Base-by-base conservation (phyloP, 2,888 invertebrate genomes). In the Pimpla rufipes region DNA sequence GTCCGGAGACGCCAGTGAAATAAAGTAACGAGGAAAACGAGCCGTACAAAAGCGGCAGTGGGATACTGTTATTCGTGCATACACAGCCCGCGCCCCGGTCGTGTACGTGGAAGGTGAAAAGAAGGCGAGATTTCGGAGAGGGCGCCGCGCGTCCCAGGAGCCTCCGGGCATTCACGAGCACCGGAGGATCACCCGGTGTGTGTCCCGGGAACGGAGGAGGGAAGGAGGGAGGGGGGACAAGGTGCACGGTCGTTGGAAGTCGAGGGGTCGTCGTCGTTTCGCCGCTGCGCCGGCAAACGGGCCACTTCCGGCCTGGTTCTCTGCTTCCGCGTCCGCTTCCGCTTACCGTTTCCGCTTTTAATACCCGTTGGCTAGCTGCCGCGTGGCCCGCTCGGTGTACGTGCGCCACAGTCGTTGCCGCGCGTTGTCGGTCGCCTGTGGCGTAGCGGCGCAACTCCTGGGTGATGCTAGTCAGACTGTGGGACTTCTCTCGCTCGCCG, bases 331-430 rank as follows among this genome's bases (percentile, higher is more conserved):
- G 73, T 88, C 88, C 88, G 89, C 86, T 86, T 90, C 91, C 92
- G 91, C 50, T 87, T 88, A 81, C 88, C 87, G 89, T 91, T 91
- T 91, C 92, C 92, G 90, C 83, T 88, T 90, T 91, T 89, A 91
- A 91, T 91, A 88, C 88, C 87, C 85, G 88, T 83, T 88, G 89
- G 89, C 89, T 85, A 81, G 84, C 76, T 86, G 85, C 78, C 84
- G 81, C 80, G 29, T 5, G 29, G 29, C 29, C 29, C 5, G 29
- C 80, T 83, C 83, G 85, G 76, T 67, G 62, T 70, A 80, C 62
- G 76, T 57, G 77, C 77, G 71, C n/a, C 66, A 67, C 29, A 29
- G 29, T 29, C 3, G 66, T 67, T 68, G 66, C 64, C 66, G 66
- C 29, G 16, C 35, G 66, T 70, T 50, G 66, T 18, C 55, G 55